Conservation (phyloP, 2,797 vertebrate genomes). For the Margarornis squamiger region DNA sequence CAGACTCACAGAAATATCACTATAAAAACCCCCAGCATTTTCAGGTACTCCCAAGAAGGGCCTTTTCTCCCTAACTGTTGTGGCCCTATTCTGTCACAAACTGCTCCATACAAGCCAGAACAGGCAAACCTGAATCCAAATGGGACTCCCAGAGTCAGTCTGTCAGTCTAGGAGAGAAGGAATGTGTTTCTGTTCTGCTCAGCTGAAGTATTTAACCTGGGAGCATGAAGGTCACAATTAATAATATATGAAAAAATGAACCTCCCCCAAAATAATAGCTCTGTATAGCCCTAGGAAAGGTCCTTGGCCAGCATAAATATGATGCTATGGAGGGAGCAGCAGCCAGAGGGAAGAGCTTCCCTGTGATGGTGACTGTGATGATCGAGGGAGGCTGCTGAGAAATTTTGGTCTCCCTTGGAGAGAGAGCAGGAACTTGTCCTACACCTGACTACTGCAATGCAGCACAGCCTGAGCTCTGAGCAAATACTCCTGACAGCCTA, state of each 20-base stretch:
- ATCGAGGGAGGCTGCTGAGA: neutral
- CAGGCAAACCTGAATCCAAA: neutral
- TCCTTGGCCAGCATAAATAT: neutral
- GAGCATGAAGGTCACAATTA: neutral
- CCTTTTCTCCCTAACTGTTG: neutral
- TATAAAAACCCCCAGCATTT: neutral
- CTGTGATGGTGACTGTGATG: neutral
- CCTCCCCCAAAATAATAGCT: neutral
- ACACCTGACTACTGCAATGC: neutral
- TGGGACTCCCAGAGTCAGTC: neutral
- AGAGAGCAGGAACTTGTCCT: neutral
- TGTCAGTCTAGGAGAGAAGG: neutral
- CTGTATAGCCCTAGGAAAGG: neutral
- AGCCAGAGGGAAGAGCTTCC: neutral
- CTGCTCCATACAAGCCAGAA: neutral
- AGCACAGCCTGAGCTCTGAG: neutral
- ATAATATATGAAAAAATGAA: neutral
- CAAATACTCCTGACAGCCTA: neutral
- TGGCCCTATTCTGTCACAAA: neutral
- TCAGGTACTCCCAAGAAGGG: conserved; percentile 12
- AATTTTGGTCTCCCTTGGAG: neutral
- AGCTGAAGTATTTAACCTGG: neutral
- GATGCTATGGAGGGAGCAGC: neutral
- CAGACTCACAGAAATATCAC: conserved; percentile 24
- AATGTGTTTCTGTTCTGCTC: neutral